Evolutionary conservation across 2,888 invertebrate species (phyloP), one percentile per base, ranked within the genome.

Genomic region (Tethea ocularis): DNA sequence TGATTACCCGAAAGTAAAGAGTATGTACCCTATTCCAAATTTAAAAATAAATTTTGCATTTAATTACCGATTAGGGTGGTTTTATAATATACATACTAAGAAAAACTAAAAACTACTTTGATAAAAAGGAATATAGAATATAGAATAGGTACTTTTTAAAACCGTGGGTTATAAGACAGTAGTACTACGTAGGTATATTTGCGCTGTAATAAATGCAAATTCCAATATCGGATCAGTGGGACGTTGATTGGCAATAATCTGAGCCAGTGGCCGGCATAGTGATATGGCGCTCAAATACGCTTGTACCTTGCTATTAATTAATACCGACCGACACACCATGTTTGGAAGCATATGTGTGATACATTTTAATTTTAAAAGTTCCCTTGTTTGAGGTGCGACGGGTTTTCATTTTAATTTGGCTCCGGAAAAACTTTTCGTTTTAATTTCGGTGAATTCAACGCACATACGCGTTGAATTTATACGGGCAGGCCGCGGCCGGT

Each of bases 281-380:
- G 46, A 46, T 46, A 46, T 20, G 10, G 20, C 46, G 46, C 20
- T 20, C 46, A 46, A 46, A 46, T 15, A 4, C 10, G 46, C 20
- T 20, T 54, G 33, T 22, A 54, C 33, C 54, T 54, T 23, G 53
- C 22, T 22, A 54, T 54, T 36, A 54, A 54, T 54, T 54, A 54
- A 33, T 54, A 33, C 33, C 33, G 33, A n/a, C 53, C 29, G 22
- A 20, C 54, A 54, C 6, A 15, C 46, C 46, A 20, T 46, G 46
- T 46, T 20, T 7, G 17, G 15, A 33, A 8, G 33, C 20, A 54
- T 20, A 33, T 29, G 33, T 33, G 33, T 13, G 33, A 54, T 33
- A 53, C 54, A 22, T 22, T 54, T 54, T 33, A 33, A 54, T 54
- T 53, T 53, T 33, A 54, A 54, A 54, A 54, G 33, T 54, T 46